phyloP scores from a whole-genome alignment of 2,797 vertebrate species.

The Caiman crocodilus region DNA sequence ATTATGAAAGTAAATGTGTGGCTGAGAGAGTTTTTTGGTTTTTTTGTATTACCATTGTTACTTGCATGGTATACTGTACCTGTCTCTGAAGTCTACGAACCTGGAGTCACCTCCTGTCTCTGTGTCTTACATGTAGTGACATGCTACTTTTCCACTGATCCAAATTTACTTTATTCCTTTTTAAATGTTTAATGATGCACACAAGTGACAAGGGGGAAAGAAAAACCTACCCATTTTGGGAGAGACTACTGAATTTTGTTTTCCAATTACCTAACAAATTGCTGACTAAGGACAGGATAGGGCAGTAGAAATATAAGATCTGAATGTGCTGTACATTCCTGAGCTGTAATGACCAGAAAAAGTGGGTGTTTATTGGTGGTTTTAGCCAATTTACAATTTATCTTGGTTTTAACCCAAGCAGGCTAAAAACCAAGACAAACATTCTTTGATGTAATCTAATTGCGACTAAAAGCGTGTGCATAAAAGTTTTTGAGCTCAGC shows the following conservation, averaged over 20 bases:
- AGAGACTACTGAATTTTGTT: conserved; percentile 61
- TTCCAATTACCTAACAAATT: conserved; percentile 60
- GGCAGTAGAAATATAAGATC: conserved; percentile 50
- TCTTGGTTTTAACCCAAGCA: conserved; percentile 82
- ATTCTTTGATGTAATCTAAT: conserved; percentile 78
- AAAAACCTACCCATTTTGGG: conserved; percentile 65
- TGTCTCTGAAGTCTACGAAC: conserved; percentile 3
- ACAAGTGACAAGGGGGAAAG: conserved; percentile 63
- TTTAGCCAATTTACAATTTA: conserved; percentile 73
- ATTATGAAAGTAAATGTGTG: too few relatives aligned
- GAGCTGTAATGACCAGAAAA: conserved; percentile 63
- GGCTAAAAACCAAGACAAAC: conserved; percentile 83
- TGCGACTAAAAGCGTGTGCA: conserved; percentile 75
- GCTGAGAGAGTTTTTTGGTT: background rate
- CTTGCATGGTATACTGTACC: conserved; percentile 11
- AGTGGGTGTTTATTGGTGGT: conserved; percentile 55
- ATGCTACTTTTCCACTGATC: conserved; percentile 6
- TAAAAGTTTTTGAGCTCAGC: conserved; percentile 61
- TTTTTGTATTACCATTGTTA: background rate
- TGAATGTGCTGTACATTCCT: conserved; percentile 50
- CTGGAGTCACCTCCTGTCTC: conserved; percentile 15
- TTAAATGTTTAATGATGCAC: conserved; percentile 50
- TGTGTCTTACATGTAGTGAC: background rate
- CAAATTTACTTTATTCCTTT: conserved; percentile 9
- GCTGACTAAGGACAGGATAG: conserved; percentile 74